Evolutionary conservation across 1,140 invertebrate species (phyloP), one percentile per base, ranked within the genome.

Genomic region (Neocloeon triangulifer): DNA sequence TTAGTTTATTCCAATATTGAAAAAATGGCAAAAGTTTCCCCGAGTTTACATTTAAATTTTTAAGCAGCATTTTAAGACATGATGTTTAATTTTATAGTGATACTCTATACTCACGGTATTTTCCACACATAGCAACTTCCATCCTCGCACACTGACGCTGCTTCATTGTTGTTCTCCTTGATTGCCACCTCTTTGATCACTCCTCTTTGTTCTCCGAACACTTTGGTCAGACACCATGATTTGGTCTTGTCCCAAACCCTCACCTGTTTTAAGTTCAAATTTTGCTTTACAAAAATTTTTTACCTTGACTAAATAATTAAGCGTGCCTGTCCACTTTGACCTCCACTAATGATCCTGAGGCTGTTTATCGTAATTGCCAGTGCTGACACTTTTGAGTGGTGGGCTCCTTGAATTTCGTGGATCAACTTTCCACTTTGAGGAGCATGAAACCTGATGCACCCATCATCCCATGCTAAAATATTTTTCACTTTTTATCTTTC

Each of bases 81-180:
- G 9, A 9, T 23, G 22, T 23, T 23, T 9, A 9, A 9, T n/a
- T 23, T 9, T 9, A 29, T 34, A n/a, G n/a, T n/a, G n/a, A n/a
- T 30, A n/a, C 16, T 34, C 28, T 3, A 5, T 33, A 43, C 53
- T 47, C 53, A 73, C 64, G 60, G 53, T 4, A 88, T 58, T 44
- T 88, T 73, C 86, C 85, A 92, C 36, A 92, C 72, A 36, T 92
- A 82, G 42, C 79, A 85, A 5, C 79, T 80, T 13, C 86, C 85
- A 56, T 92, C 86, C 0, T 67, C 73, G 28, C 78, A 78, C 0
- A 84, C 75, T 42, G 79, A 85, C 1, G 85, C 73, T 2, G 80
- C 76, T 49, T 82, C 72, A 1, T 62, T 64, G 44, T 84, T 68
- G 41, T 73, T 64, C 13, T 60, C 61, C 19, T 73, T 73, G 26